Conservation (phyloP, 1,140 invertebrate species). For the Drosophila burlai region DNA sequence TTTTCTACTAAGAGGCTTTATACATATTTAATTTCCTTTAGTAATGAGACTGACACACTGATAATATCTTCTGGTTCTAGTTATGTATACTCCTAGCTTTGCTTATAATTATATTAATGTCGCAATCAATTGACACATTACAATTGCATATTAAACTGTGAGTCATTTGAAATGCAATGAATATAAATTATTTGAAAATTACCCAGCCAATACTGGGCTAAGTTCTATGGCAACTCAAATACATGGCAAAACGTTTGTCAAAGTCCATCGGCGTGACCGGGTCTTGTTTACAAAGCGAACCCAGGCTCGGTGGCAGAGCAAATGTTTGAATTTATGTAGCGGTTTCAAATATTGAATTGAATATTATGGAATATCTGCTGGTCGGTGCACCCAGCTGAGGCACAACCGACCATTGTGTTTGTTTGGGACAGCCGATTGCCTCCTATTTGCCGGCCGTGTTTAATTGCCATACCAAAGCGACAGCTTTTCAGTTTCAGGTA, state of each 20-base stretch:
- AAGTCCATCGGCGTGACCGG: constrained; percentile 37
- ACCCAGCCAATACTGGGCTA: constrained; percentile 11
- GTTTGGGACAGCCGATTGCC: constrained; percentile 43
- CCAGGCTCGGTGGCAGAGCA: constrained; percentile 48
- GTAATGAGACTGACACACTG: neutral
- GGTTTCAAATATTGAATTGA: constrained; percentile 85
- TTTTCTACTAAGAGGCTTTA: too few species aligned
- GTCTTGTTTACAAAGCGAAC: constrained; percentile 69
- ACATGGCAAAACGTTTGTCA: constrained; percentile 38
- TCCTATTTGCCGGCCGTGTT: constrained; percentile 26
- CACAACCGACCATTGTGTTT: constrained; percentile 31
- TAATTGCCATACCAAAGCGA: constrained; percentile 49
- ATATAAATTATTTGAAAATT: constrained; percentile 11
- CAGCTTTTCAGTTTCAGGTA: neutral
- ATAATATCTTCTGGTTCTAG: too few species aligned
- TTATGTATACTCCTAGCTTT: too few species aligned
- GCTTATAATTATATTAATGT: constrained; percentile 7
- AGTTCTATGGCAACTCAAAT: constrained; percentile 20
- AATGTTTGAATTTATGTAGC: constrained; percentile 83
- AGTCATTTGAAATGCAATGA: neutral
- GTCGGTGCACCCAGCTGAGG: constrained; percentile 29
- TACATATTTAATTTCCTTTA: neutral
- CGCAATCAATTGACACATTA: constrained; percentile 6
- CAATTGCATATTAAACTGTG: constrained; percentile 9
- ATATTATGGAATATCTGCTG: constrained; percentile 77